Evolutionary conservation across 2,888 invertebrate species (phyloP), one percentile per base, ranked within the genome.

Genomic region (Melipona beecheii): DNA sequence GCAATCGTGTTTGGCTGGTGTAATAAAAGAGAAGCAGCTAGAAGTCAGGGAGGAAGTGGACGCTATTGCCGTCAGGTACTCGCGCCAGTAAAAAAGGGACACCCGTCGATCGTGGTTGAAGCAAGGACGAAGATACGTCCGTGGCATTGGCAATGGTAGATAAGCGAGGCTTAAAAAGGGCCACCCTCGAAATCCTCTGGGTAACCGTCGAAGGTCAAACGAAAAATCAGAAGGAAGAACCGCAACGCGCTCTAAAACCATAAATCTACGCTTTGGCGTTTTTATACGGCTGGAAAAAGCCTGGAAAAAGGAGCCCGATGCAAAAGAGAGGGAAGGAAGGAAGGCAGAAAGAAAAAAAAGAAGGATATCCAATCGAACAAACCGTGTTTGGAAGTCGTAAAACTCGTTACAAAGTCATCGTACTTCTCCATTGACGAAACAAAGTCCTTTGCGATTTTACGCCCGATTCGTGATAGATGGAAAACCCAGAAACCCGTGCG

Each of bases 181-280:
- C 79, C 79, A 74, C 62, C 85, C 65, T 81, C 81, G 69, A 73
- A 78, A 76, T 85, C 73, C 78, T 75, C 77, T 65, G 66, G 62
- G 72, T 78, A 64, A 68, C 77, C 75, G 52, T 84, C 88, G 91
- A 93, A 93, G 93, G 93, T 92, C 92, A 91, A 69, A 89, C 84
- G 90, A 86, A 78, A 72, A 69, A 69, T 76, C 73, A 27, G 65
- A 43, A 89, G 87, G 90, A 90, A 91, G 89, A 92, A 92, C 93
- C 90, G 91, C 92, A 92, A 93, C 92, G 91, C 92, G 92, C 90
- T 91, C 91, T 90, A 89, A 90, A 91, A 90, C 93, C 92, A 93
- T 93, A 94, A 94, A 93, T 93, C 88, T 90, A 88, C 66, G 83
- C 65, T 82, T 84, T 87, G 91, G 87, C 89, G 90, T 90, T 93